Conservation (phyloP, 2,797 vertebrate species). For the Cyclopterus lumpus region DNA sequence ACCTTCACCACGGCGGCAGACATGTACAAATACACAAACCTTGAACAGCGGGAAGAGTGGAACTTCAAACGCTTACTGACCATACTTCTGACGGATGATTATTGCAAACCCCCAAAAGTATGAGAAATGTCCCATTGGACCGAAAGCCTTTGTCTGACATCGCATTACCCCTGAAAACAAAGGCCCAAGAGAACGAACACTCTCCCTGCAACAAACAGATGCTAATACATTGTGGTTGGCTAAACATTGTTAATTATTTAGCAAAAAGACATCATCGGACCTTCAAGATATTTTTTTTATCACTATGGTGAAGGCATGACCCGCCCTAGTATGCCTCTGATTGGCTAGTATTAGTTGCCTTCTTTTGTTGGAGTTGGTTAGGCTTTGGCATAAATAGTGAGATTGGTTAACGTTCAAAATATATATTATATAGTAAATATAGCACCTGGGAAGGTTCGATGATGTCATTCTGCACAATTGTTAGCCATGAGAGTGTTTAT, state of each 20-base stretch:
- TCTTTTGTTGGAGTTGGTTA: background rate
- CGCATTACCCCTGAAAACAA: no score
- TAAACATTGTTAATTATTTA: background rate
- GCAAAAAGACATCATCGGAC: background rate
- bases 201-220: background rate
- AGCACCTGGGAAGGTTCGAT: background rate
- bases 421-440: background rate
- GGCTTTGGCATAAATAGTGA: background rate
- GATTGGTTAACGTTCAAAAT: background rate
- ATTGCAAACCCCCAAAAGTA: background rate
- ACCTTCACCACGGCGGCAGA: conserved; percentile 30
- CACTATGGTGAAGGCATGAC: no score
- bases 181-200: background rate
- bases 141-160: background rate
- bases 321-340: no score
- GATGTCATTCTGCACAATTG: background rate
- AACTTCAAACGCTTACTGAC: background rate
- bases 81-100: background rate
- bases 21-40: background rate
- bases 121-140: background rate
- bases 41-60: background rate
- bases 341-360: background rate
- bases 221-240: no score
- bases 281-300: background rate
- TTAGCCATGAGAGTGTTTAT: background rate